phyloP scores from a whole-genome alignment of 2,888 invertebrate species.

The Phaedon cochleariae region DNA sequence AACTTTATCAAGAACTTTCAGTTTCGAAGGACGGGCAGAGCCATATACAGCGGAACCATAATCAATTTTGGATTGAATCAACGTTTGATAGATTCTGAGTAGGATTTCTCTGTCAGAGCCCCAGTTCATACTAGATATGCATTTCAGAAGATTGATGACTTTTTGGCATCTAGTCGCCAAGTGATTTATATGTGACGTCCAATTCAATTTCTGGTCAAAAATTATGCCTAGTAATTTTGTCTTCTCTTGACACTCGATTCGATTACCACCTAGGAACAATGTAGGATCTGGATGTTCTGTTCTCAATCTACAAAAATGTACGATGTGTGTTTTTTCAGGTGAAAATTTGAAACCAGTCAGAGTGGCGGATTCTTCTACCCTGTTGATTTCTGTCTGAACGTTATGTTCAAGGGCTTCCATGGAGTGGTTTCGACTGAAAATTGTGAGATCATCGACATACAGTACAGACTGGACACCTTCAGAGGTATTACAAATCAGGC shows the following conservation, averaged over 20 bases:
- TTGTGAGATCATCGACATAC: too few relatives aligned
- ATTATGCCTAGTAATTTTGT: conserved; percentile 9
- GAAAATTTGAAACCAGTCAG: neutral
- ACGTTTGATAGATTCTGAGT: conserved; percentile 2
- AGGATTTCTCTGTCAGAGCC: conserved; percentile 14
- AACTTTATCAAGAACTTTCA: neutral
- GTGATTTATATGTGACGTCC: neutral
- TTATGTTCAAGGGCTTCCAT: neutral
- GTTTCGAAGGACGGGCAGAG: neutral
- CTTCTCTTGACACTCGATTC: neutral
- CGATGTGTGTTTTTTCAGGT: neutral
- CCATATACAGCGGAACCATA: conserved; percentile 14
- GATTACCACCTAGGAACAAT: neutral
- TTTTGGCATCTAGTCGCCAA: conserved; percentile 5
- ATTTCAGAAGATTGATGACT: conserved; percentile 9
- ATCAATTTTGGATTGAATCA: conserved; percentile 15
- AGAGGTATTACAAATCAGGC: too few relatives aligned
- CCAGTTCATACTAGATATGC: conserved; percentile 5
- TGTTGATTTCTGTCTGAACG: neutral
- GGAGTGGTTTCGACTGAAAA: too few relatives aligned
- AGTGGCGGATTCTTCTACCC: neutral
- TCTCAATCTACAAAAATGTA: neutral
- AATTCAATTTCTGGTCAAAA: conserved; percentile 15
- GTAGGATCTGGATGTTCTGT: neutral
- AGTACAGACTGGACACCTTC: too few relatives aligned